Conservation (phyloP, 2,797 vertebrate genomes). For the Platyrinchus mystaceus region DNA sequence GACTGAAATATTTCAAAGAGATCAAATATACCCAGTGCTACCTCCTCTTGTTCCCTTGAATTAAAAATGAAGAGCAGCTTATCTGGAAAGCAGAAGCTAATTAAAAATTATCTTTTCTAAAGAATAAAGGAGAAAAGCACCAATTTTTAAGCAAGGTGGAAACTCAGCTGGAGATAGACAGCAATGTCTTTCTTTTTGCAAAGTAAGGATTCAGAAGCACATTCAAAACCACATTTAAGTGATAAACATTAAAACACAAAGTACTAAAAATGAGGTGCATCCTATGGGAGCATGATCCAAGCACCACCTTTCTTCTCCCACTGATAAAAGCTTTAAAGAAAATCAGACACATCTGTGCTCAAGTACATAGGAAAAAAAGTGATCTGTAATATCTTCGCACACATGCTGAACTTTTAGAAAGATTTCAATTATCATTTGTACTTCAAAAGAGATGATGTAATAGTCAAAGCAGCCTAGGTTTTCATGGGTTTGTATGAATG, state of each 20-base stretch:
- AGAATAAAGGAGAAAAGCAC: not conserved
- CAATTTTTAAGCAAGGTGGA: not conserved
- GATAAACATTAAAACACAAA: not conserved
- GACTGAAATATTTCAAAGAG: not conserved
- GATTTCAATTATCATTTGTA: not conserved
- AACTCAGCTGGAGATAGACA: not conserved
- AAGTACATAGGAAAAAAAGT: not conserved
- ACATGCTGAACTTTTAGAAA: not conserved
- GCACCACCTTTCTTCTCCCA: not conserved
- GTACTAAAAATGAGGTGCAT: not conserved
- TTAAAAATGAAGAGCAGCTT: not conserved
- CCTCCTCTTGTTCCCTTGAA: not conserved
- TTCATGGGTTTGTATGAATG: not conserved
- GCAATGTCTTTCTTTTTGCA: not conserved
- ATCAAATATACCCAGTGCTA: not conserved
- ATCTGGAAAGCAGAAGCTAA: not conserved
- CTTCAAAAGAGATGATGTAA: not conserved
- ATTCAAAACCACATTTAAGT: not conserved
- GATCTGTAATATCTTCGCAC: not conserved
- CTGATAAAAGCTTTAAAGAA: not conserved
- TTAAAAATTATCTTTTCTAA: not conserved
- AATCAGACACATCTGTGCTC: not conserved
- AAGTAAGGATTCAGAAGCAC: not conserved
- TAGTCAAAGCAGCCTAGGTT: not conserved
- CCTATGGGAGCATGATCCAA: not conserved